phyloP scores from a whole-genome alignment of 30 jellyfish, hydroid and myxozoan genomes.

The Nemopilema nomurai region DNA sequence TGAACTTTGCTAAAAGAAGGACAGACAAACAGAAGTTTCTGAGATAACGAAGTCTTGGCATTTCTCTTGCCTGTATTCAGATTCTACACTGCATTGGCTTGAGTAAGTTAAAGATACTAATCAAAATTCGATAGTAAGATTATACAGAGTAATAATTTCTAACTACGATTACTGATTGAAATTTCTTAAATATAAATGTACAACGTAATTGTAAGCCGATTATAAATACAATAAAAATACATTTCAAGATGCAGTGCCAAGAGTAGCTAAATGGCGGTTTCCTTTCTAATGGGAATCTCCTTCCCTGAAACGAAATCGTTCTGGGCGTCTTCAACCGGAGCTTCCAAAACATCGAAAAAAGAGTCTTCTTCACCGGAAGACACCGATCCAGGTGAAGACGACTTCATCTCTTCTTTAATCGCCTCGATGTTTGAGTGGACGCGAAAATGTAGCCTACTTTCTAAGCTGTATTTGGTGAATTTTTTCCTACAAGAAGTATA shows the following conservation, averaged over 20 bases:
- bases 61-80: no score
- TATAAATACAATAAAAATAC: background rate
- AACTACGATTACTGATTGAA: background rate
- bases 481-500: no score
- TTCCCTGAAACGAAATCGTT: background rate
- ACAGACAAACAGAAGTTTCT: no score
- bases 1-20: no score
- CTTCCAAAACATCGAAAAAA: constrained; percentile 63
- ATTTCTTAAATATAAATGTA: no score
- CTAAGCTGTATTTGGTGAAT: constrained; percentile 76
- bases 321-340: background rate
- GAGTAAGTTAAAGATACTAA: no score
- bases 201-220: background rate
- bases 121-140: background rate
- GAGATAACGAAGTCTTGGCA: no score
- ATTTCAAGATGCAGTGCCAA: background rate
- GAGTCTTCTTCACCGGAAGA: constrained; percentile 63
- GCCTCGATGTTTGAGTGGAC: constrained; percentile 83
- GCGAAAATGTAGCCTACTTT: constrained; percentile 89
- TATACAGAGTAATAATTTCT: background rate
- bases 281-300: background rate
- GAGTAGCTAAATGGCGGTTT: background rate
- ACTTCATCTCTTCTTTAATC: constrained; percentile 42
- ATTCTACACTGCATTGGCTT: no score
- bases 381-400: background rate